Conservation (phyloP, 2,113 vertebrate genomes). For the Cryptomyrus ogoouensis region DNA sequence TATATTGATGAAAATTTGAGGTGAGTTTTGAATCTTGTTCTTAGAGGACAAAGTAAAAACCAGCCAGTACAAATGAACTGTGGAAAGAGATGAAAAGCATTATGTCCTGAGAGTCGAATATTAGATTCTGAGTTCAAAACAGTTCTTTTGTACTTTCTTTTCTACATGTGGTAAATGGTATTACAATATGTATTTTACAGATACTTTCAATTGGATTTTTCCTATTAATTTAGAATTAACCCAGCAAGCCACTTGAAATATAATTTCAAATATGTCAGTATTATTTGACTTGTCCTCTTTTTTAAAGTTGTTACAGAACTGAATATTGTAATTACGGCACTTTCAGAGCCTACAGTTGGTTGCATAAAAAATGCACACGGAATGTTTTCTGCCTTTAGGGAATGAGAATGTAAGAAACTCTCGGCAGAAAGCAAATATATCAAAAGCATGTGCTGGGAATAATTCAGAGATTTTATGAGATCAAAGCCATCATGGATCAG, state of each 20-base stretch:
- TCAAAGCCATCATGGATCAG: constrained; percentile 31
- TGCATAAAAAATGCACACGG: neutral
- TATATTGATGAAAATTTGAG: neutral
- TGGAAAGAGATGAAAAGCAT: neutral
- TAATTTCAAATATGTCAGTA: constrained; percentile 11
- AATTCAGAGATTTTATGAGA: constrained; percentile 24
- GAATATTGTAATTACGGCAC: constrained; percentile 22
- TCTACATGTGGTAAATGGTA: neutral
- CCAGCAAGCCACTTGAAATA: neutral
- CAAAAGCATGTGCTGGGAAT: constrained; percentile 17
- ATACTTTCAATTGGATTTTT: neutral
- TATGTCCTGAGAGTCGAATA: neutral
- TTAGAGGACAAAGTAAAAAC: neutral
- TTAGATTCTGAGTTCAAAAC: neutral
- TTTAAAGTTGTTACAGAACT: constrained; percentile 12
- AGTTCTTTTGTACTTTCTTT: neutral
- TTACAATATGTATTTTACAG: neutral
- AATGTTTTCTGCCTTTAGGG: neutral
- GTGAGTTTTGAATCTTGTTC: constrained; percentile 1
- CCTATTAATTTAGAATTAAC: neutral
- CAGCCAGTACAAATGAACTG: neutral
- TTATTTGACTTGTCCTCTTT: neutral
- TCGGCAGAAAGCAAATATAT: constrained; percentile 13
- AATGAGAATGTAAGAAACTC: constrained; percentile 16
- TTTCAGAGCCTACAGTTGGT: constrained; percentile 15